These are phyloP conservation scores for Brachionus angularis DNA, from an alignment of 1,140 invertebrate genomes.

Conservation along the genomic window DNA sequence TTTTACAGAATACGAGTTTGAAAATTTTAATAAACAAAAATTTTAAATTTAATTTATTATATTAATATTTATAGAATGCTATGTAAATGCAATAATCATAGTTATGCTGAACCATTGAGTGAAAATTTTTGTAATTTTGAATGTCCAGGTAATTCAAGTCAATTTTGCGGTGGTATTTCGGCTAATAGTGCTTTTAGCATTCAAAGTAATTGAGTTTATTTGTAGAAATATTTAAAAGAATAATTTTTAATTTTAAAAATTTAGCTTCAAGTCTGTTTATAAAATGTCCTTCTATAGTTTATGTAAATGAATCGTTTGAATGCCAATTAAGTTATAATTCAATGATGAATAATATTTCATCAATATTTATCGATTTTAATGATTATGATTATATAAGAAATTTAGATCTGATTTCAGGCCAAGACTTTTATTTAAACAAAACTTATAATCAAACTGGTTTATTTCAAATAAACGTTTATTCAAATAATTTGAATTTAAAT, in stretches of 20 bases:
- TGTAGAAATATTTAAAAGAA: no score
- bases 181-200: not conserved
- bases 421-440: not conserved
- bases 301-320: no score
- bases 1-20: not conserved
- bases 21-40: not conserved
- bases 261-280: no score
- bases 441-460: not conserved
- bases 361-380: constrained; percentile 5
- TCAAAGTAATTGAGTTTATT: not conserved
- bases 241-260: not conserved
- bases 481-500: no score
- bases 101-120: no score
- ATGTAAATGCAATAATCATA: no score
- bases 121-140: not conserved
- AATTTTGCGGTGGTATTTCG: constrained; percentile 18
- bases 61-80: no score
- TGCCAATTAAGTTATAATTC: no score
- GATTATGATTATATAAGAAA: not conserved
- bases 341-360: no score
- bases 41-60: not conserved
- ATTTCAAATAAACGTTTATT: not conserved
- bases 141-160: constrained; percentile 13
- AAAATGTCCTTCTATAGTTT: no score
- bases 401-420: not conserved